Evolutionary conservation across 2,888 invertebrate genomes (phyloP), one percentile per base, ranked within the genome.

Genomic region (Athrips mouffetella): DNA sequence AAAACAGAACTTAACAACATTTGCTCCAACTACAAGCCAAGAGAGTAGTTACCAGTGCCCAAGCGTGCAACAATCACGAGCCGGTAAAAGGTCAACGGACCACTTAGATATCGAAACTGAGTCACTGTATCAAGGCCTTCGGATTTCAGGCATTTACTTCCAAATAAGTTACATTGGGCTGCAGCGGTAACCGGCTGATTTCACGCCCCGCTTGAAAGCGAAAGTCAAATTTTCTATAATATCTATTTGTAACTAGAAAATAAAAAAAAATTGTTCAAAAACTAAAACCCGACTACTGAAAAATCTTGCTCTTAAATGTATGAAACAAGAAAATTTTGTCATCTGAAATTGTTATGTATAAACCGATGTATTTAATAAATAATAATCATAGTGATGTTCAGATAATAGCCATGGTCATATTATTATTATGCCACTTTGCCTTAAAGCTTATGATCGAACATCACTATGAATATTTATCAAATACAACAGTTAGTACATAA

Each of bases 41-140:
- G 40, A 25, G 23, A 40, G 21, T 37, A 37, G 20, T 18, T 58
- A 60, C 56, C 65, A 59, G 67, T 16, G n/a, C 67, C 58, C 65
- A 69, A 67, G 58, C 67, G 70, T 68, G 70, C 70, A 76, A 72
- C 72, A 73, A 70, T 73, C 72, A 63, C 66, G 61, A 67, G 72
- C 70, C 71, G 70, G 78, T 72, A 78, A 85, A 85, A 85, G 82
- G 82, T 86, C 83, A 86, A 80, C 77, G 80, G 77, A 80, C 78
- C 77, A 77, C 66, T 73, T 69, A 71, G 74, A 76, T 81, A 86
- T 81, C 79, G 80, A 77, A 85, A 84, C 80, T 81, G 81, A 87
- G 86, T 86, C 83, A 85, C 77, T 83, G 70, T 82, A 80, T 71
- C 86, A 86, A 85, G 86, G 86, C 68, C 79, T 77, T 62, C 51